phyloP scores from a whole-genome alignment of 53 echinoderm and acorn worm genomes.

The Echinometra lucunter region DNA sequence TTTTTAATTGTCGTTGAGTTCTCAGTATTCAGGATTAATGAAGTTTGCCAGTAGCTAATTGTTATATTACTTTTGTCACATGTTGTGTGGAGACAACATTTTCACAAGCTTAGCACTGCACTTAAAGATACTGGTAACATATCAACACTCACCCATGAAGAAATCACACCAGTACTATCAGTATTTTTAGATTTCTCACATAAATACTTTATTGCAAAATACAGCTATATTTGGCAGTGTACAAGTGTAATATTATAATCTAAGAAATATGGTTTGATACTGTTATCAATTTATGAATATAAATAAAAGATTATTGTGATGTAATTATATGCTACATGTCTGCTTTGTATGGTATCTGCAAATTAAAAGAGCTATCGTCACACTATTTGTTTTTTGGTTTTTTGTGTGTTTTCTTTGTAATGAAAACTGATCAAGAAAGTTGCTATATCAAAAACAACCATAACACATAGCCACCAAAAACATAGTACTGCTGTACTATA shows the following conservation, averaged over 20 bases:
- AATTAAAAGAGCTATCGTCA: not conserved
- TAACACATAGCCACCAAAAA: too few species aligned
- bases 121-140: not conserved
- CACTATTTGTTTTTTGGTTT: not conserved
- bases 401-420: not conserved
- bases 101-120: too few species aligned
- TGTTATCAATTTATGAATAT: not conserved
- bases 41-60: not conserved
- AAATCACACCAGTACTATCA: slow-evolving; percentile 25
- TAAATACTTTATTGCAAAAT: not conserved
- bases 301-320: not conserved
- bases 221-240: not conserved
- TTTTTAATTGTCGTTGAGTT: not conserved
- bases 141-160: not conserved
- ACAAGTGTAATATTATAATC: not conserved
- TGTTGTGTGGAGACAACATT: too few species aligned
- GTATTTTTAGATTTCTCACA: not conserved
- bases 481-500: too few species aligned
- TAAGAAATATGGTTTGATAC: not conserved
- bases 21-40: not conserved
- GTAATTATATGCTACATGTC: not conserved
- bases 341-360: not conserved
- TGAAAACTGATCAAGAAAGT: too few species aligned
- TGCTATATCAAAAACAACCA: too few species aligned
- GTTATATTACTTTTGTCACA: not conserved